Evolutionary conservation across 2,113 vertebrate genomes (phyloP), one percentile per base, ranked within the genome.

Genomic region (Odontophorus gujanensis): DNA sequence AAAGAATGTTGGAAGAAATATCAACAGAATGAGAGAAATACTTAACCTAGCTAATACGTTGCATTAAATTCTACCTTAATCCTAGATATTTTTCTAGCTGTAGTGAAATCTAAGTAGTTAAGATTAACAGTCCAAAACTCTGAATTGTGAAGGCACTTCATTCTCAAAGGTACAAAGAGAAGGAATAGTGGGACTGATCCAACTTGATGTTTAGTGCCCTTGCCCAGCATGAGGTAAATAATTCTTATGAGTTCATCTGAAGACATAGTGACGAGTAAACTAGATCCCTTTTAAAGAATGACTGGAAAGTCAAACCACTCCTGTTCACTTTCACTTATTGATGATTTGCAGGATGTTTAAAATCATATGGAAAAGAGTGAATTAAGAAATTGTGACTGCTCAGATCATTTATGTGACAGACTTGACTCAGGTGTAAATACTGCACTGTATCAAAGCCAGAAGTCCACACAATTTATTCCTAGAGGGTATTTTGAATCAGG

Each of bases 21-120:
- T 4, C 28, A 76, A 6, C 3, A 59, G 32, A 59, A 75, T 72
- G 17, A 86, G 22, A 74, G 10, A 7, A 73, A 7, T 89, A 25
- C 32, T 63, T 55, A 71, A 78, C 22, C 5, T 6, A 34, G 53
- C 16, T 76, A 48, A 47, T n/a, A 51, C 0, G 0, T 7, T 45
- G 55, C 13, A 65, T 83, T 13, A 72, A 72, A 38, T 74, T 75
- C n/a, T 67, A 14, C 28, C 25, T 71, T 47, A 67, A 12, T 36
- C 90, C 87, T 47, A 10, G 6, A 68, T 43, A 14, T 73, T 4
- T 73, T 83, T 7, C 51, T 55, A 47, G 17, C 4, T 55, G 19
- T 45, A 65, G 38, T 4, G 38, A 75, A 25, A 19, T 45, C 17
- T 38, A 48, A 71, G 42, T 25, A 67, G 38, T 50, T 38, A 57